Conservation (phyloP, 2,113 vertebrate species). For the Nothocercus nigrocapillus region DNA sequence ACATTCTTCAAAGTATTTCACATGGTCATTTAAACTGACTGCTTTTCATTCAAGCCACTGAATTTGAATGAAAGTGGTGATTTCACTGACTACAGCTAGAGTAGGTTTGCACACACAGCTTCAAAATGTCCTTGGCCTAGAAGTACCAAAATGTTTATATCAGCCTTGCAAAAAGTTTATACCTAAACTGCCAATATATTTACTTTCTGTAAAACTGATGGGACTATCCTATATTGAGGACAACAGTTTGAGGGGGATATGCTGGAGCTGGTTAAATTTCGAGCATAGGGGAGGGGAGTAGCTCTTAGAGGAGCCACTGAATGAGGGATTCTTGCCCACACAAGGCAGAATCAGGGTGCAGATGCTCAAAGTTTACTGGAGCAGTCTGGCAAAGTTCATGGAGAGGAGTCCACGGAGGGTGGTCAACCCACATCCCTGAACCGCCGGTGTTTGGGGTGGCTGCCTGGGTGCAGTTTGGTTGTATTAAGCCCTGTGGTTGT, state of each 20-base stretch:
- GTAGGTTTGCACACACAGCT: rapidly evolving
- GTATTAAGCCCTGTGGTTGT: not conserved
- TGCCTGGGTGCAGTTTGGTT: not conserved
- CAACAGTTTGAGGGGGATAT: not conserved
- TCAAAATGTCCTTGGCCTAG: not conserved
- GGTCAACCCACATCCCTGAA: not conserved
- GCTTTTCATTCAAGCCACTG: not conserved
- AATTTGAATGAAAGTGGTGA: not conserved
- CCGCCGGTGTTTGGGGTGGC: not conserved
- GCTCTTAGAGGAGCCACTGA: not conserved
- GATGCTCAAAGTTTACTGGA: not conserved
- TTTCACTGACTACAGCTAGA: not conserved
- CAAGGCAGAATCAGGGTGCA: not conserved
- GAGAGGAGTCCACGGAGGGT: not conserved
- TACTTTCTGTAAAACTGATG: not conserved
- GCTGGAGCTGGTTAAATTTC: not conserved
- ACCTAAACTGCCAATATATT: not conserved
- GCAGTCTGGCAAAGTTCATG: not conserved
- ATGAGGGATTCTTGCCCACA: not conserved
- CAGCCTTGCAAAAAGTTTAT: not conserved
- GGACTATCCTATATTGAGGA: not conserved
- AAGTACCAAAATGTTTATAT: not conserved
- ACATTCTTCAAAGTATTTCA: not conserved
- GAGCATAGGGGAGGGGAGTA: not conserved
- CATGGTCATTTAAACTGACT: not conserved